These are phyloP conservation scores for Drosophila ambigua DNA, from an alignment of 1,140 invertebrate genomes.

Conservation along the genomic window DNA sequence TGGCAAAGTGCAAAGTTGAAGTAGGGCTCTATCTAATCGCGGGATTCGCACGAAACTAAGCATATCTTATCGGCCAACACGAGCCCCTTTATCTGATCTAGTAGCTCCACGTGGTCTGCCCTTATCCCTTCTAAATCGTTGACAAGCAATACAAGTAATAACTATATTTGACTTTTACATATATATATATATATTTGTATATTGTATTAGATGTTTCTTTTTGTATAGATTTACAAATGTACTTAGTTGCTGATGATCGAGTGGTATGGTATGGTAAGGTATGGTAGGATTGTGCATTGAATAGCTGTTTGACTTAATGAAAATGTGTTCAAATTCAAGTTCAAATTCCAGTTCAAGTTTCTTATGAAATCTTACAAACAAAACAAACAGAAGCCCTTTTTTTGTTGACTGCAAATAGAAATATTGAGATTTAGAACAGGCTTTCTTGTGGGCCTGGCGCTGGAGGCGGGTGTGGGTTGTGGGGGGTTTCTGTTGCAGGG, in stretches of 20 bases:
- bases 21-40: slow-evolving; percentile 17
- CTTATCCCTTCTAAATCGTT: too few relatives aligned
- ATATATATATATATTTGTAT: slow-evolving; percentile 33
- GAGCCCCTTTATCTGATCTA: slow-evolving; percentile 1
- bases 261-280: background rate
- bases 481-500: slow-evolving; percentile 31
- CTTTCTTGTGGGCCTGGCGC: background rate
- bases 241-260: slow-evolving; percentile 17
- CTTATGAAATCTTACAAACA: slow-evolving; percentile 30
- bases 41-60: background rate
- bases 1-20: slow-evolving; percentile 26
- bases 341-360: slow-evolving; percentile 4
- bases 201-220: slow-evolving; percentile 14
- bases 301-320: slow-evolving; percentile 18
- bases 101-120: too few relatives aligned
- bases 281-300: slow-evolving; percentile 3
- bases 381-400: slow-evolving; percentile 4
- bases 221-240: slow-evolving; percentile 36
- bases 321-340: slow-evolving; percentile 6
- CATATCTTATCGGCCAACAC: slow-evolving; percentile 33
- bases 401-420: background rate
- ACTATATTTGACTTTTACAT: slow-evolving; percentile 1
- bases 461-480: background rate
- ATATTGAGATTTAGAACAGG: slow-evolving; percentile 33
- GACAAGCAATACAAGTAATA: too few relatives aligned